Conservation (phyloP, 2,888 invertebrate species). For the Latrodectus hesperus region DNA sequence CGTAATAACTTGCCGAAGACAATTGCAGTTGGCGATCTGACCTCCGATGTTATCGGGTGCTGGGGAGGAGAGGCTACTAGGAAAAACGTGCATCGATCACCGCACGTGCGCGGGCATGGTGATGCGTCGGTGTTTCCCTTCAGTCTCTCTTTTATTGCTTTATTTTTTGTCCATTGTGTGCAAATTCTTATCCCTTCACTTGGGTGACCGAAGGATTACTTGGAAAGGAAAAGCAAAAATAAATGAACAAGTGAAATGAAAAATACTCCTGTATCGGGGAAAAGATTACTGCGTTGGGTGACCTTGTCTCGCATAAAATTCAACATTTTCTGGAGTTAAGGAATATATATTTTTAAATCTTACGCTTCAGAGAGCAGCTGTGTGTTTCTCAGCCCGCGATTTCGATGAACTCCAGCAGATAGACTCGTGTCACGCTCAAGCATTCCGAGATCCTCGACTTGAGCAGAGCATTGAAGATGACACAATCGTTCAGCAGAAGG, state of each 20-base stretch:
- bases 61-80: constrained; percentile 27
- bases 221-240: constrained; percentile 32
- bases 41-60: neutral
- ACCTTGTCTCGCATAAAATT: constrained; percentile 37
- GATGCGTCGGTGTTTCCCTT: constrained; percentile 27
- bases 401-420: neutral
- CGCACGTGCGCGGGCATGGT: constrained; percentile 31
- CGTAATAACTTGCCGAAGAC: neutral
- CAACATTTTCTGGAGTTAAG: constrained; percentile 12
- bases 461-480: too few species aligned
- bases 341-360: constrained; percentile 16
- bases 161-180: constrained; percentile 48
- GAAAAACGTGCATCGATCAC: constrained; percentile 37
- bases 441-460: neutral
- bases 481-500: neutral
- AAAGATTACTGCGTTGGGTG: neutral
- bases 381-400: neutral
- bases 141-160: constrained; percentile 5
- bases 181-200: constrained; percentile 37
- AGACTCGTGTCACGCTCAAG: neutral
- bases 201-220: constrained; percentile 56
- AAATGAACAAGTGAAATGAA: neutral
- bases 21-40: neutral
- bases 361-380: constrained; percentile 27
- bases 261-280: neutral